Conservation (phyloP, 2,113 vertebrate species). For the Tragulus kanchil region DNA sequence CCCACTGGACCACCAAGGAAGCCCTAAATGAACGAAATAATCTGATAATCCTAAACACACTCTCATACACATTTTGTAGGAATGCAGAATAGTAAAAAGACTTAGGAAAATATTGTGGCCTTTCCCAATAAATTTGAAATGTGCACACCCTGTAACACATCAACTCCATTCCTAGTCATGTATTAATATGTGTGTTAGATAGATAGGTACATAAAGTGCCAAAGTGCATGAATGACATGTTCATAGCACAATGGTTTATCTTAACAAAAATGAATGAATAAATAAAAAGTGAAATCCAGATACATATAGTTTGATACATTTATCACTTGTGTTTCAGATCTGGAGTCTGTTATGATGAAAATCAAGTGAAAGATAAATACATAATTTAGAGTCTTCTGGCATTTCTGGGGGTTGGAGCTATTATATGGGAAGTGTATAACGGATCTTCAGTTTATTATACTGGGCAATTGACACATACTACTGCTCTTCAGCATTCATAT, state of each 20-base stretch:
- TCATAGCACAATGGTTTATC: not conserved
- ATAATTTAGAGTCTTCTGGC: not conserved
- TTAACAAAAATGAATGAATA: not conserved
- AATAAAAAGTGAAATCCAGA: not conserved
- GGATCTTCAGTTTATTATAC: not conserved
- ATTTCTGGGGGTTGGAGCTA: not conserved
- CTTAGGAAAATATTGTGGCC: not conserved
- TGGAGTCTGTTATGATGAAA: not conserved
- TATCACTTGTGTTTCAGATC: not conserved
- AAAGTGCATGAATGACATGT: not conserved
- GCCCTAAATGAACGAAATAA: not conserved
- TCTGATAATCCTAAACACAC: not conserved
- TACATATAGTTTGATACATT: not conserved
- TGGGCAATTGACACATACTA: not conserved
- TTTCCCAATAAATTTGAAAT: slow-evolving; percentile 29
- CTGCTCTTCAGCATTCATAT: not conserved
- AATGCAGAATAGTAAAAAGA: not conserved
- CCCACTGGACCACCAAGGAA: too few species aligned
- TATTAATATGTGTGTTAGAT: too few species aligned
- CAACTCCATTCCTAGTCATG: not conserved
- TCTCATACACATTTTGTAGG: not conserved
- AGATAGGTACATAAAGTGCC: not conserved
- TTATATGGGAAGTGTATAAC: not conserved
- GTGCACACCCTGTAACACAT: not conserved
- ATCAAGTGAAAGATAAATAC: not conserved